Evolutionary conservation across 2,113 vertebrate genomes (phyloP), one percentile per base, ranked within the genome.

Genomic region (Xiphophorus couchianus): DNA sequence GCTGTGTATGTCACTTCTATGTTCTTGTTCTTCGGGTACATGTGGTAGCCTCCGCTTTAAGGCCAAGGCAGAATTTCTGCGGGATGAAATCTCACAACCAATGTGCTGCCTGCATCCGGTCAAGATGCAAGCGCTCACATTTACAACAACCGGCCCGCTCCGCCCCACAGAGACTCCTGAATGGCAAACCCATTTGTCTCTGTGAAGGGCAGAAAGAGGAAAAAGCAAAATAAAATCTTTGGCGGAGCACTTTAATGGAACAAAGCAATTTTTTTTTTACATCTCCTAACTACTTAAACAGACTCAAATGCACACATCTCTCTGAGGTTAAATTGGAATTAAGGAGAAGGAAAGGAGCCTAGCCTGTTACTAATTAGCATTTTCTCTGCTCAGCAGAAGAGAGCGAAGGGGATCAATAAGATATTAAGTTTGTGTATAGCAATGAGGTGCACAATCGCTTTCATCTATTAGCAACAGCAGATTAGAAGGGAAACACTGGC

Each of bases 301-400:
- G 54, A 85, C 78, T 60, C 44, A 27, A 48, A 61, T 73, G 73
- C 73, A 79, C 69, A 69, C 58, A 27, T 64, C 3, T 58, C 86
- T 86, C 65, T 77, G 85, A 87, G 82, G 88, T 76, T 84, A 88
- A 90, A 92, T 87, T 89, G 85, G 87, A 89, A 90, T 94, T 89
- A 92, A 89, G 85, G 81, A 70, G 81, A 89, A 85, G 89, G 87
- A 92, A 91, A 88, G 86, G 86, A 90, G 83, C 86, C 82, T 88
- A 89, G 87, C 91, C 88, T 88, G 80, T 95, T 95, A 91, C 89
- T 95, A 93, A 96, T 97, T 97, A 97, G 94, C 95, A 97, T 98
- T 97, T 96, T 91, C 94, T 86, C 70, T 91, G 94, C 96, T 97
- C 97, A 97, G 96, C 97, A 96, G 93, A 96, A 96, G 89, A 86